phyloP scores from a whole-genome alignment of 2,888 invertebrate genomes.

The Choreutis nemorana region DNA sequence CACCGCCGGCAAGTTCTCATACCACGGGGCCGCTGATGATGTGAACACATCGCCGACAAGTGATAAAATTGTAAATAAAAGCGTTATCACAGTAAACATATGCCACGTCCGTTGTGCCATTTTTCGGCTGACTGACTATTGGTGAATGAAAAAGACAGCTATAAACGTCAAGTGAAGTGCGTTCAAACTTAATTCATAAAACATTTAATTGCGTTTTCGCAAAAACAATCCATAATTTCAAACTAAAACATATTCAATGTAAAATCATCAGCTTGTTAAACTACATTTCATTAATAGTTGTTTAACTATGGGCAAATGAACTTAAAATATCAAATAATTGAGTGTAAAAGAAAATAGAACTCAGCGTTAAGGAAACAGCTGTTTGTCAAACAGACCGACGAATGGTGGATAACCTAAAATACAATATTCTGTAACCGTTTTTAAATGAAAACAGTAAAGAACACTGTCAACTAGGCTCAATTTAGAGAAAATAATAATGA shows the following conservation, averaged over 20 bases:
- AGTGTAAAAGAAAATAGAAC: slow-evolving; percentile 8
- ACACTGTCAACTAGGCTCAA: no score
- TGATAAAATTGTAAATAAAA: slow-evolving; percentile 61
- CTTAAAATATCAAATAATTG: no score
- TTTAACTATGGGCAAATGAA: no score
- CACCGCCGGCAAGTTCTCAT: slow-evolving; percentile 87
- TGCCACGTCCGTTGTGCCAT: slow-evolving; percentile 64
- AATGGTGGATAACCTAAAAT: no score
- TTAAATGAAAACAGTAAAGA: no score
- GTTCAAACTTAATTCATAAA: not conserved
- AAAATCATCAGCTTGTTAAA: not conserved
- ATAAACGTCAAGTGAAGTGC: no score
- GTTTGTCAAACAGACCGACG: not conserved
- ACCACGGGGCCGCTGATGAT: slow-evolving; percentile 75
- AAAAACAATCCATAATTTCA: not conserved
- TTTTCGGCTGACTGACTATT: slow-evolving; percentile 23
- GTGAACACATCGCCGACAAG: slow-evolving; percentile 55
- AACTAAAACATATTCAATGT: not conserved
- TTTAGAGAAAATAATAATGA: slow-evolving; percentile 33
- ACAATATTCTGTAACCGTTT: no score
- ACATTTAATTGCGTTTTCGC: not conserved
- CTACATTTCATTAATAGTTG: not conserved
- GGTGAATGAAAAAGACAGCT: slow-evolving; percentile 10
- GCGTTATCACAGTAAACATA: slow-evolving; percentile 46
- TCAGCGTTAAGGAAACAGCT: not conserved